Conservation (phyloP, 37 sponge, comb jelly and placozoan species). For the Corticium candelabrum region DNA sequence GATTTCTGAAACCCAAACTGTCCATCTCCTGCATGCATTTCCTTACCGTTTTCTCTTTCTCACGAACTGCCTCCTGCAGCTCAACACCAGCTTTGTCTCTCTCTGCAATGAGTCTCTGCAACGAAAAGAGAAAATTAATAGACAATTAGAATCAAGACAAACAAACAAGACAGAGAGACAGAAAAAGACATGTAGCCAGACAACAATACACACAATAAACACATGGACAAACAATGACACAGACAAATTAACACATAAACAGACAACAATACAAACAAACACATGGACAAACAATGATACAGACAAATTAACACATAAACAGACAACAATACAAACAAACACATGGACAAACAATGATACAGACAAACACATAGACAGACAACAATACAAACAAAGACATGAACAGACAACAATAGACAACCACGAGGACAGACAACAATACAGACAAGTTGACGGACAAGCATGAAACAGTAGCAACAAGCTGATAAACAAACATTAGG, state of each 20-base stretch:
- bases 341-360: slow-evolving; percentile 16
- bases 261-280: no score
- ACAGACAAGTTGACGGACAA: no score
- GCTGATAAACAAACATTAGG: no score
- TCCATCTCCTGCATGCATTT: slow-evolving; percentile 14
- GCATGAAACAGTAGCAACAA: no score
- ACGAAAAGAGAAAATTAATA: no score
- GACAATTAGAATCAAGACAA: no score
- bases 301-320: slow-evolving; percentile 12
- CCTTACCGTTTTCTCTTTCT: slow-evolving; percentile 1
- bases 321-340: slow-evolving; percentile 13
- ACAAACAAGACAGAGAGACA: no score
- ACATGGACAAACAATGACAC: no score
- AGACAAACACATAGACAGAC: slow-evolving; percentile 7
- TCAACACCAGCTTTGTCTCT: background rate
- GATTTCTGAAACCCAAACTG: slow-evolving; percentile 1
- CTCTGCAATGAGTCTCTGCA: background rate
- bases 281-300: background rate
- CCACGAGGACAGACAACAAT: slow-evolving; percentile 14
- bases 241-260: no score
- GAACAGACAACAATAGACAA: slow-evolving; percentile 6
- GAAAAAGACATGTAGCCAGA: no score
- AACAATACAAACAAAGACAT: slow-evolving; percentile 12
- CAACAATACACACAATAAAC: no score
- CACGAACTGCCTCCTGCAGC: background rate